These are phyloP conservation scores for Hydropsyche tenuis DNA, from an alignment of 1,140 invertebrate genomes.

Conservation along the genomic window DNA sequence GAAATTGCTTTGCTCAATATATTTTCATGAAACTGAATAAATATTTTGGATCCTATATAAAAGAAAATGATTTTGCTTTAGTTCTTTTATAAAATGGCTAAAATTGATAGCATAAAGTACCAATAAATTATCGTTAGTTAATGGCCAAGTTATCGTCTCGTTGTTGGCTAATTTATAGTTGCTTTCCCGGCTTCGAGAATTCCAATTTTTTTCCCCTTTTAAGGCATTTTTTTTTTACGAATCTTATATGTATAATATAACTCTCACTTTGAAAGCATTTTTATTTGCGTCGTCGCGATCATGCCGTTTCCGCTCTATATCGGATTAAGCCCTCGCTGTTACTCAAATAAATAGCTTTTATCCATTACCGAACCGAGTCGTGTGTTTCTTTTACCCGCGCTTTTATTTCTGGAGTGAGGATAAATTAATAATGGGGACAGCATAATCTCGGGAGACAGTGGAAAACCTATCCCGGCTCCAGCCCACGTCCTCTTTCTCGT, in stretches of 20 bases:
- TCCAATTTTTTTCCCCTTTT: background rate
- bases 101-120: too few relatives aligned
- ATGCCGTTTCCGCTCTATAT: slow-evolving; percentile 14
- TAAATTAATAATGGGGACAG: slow-evolving; percentile 32
- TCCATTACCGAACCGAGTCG: slow-evolving; percentile 5
- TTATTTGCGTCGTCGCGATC: slow-evolving; percentile 12
- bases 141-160: slow-evolving; percentile 17
- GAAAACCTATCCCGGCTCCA: slow-evolving; percentile 6
- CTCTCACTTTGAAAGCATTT: too few relatives aligned
- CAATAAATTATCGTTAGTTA: slow-evolving; percentile 28
- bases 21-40: too few relatives aligned
- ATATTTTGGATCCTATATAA: too few relatives aligned
- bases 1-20: too few relatives aligned
- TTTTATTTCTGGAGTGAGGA: slow-evolving; percentile 15
- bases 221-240: background rate
- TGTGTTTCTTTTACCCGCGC: slow-evolving; percentile 9
- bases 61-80: too few relatives aligned
- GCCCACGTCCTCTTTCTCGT: too few relatives aligned
- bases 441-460: slow-evolving; percentile 31
- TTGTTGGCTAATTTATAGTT: background rate
- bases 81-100: too few relatives aligned
- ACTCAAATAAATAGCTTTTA: slow-evolving; percentile 27
- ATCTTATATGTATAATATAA: too few relatives aligned
- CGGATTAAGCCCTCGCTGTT: slow-evolving; percentile 9
- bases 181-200: background rate